phyloP scores from a whole-genome alignment of 2,888 invertebrate genomes.

The Mechanitis mazaeus region DNA sequence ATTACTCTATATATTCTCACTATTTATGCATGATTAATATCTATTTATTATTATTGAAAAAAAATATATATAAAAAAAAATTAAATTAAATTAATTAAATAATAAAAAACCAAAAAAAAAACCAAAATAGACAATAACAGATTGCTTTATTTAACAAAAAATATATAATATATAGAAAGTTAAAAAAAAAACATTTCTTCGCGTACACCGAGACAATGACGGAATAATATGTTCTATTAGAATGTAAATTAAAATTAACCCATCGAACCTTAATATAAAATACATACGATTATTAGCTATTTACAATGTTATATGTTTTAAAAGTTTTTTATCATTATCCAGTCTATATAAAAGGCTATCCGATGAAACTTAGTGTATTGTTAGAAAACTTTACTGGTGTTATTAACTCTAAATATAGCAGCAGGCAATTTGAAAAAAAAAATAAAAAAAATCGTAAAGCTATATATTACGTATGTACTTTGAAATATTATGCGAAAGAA shows the following conservation, averaged over 20 bases:
- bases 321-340: conserved; percentile 72
- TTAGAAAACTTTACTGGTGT: conserved; percentile 65
- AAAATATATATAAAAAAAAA: conserved; percentile 34
- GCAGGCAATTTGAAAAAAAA: conserved; percentile 63
- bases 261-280: conserved; percentile 76
- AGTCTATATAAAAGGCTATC: conserved; percentile 77
- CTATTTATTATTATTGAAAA: conserved; percentile 38
- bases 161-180: conserved; percentile 74
- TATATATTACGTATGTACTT: conserved; percentile 32
- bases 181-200: conserved; percentile 69
- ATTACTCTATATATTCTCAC: conserved; percentile 59
- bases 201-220: conserved; percentile 47
- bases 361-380: conserved; percentile 71
- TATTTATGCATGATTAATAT: conserved; percentile 56
- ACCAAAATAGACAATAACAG: conserved; percentile 73
- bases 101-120: conserved; percentile 62
- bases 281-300: conserved; percentile 76
- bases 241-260: conserved; percentile 75
- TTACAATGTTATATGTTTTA: conserved; percentile 75
- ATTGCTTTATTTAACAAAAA: conserved; percentile 78
- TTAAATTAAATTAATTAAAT: conserved; percentile 31
- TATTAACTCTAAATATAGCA: conserved; percentile 50
- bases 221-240: conserved; percentile 65
- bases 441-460: conserved; percentile 24
- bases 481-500: conserved; percentile 54